phyloP scores from a whole-genome alignment of 2,888 invertebrate genomes.

The Sylvicola cinctus region DNA sequence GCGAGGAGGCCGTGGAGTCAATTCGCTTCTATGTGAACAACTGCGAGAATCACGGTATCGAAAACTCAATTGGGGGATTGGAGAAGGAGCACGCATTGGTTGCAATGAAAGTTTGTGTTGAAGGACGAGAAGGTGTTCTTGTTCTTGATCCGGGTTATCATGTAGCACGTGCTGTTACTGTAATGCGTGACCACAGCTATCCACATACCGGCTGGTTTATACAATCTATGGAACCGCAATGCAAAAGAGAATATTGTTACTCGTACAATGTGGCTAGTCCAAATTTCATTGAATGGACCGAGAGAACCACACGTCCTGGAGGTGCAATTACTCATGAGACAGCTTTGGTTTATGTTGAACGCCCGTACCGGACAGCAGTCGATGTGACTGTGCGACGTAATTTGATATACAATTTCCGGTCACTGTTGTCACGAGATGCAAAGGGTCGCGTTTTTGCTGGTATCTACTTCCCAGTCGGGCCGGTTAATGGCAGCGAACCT shows the following conservation, averaged over 20 bases:
- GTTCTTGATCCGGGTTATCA: slow-evolving; percentile 85
- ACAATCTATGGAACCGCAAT: slow-evolving; percentile 53
- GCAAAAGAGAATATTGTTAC: slow-evolving; percentile 71
- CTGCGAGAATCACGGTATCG: slow-evolving; percentile 29
- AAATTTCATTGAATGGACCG: slow-evolving; percentile 72
- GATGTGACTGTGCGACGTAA: slow-evolving; percentile 79
- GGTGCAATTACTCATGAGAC: slow-evolving; percentile 39
- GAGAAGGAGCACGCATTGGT: slow-evolving; percentile 82
- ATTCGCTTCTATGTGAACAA: slow-evolving; percentile 35
- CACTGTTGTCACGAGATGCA: slow-evolving; percentile 59
- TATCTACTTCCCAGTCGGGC: slow-evolving; percentile 59
- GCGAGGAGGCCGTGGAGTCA: slow-evolving; percentile 61
- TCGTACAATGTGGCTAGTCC: slow-evolving; percentile 42
- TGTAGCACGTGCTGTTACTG: slow-evolving; percentile 63
- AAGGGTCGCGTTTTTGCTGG: slow-evolving; percentile 70
- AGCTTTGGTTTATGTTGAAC: slow-evolving; percentile 58
- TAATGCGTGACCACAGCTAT: slow-evolving; percentile 66
- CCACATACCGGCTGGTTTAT: slow-evolving; percentile 84
- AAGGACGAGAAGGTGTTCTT: slow-evolving; percentile 52
- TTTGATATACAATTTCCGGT: slow-evolving; percentile 63
- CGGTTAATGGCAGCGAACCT: slow-evolving; percentile 30
- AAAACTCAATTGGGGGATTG: slow-evolving; percentile 24
- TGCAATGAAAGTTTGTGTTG: slow-evolving; percentile 49
- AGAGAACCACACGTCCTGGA: slow-evolving; percentile 47
- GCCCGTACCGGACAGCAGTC: slow-evolving; percentile 59